Evolutionary conservation across 2,888 invertebrate genomes (phyloP).

Genomic region (Ochropleura plecta): DNA sequence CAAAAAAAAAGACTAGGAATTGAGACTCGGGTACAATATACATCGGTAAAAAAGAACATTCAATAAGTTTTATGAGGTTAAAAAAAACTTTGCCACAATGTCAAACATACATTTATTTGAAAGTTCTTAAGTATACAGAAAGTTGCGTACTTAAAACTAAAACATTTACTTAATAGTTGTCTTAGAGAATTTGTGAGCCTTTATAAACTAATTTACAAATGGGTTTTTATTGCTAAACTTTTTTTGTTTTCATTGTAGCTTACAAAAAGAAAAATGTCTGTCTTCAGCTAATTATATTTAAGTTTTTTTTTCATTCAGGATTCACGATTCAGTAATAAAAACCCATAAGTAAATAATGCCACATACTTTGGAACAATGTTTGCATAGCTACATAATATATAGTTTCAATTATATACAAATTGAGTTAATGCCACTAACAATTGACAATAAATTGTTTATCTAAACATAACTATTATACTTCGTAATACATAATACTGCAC

Average conservation of each 20-base stretch:
- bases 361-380: slow-evolving; percentile 57
- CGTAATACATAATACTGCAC: slow-evolving; percentile 71
- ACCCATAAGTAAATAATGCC: slow-evolving; percentile 40
- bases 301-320: not conserved
- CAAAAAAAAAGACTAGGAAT: not conserved
- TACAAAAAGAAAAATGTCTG: not conserved
- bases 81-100: not conserved
- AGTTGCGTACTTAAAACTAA: slow-evolving; percentile 62
- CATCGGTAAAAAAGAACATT: not conserved
- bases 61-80: not conserved
- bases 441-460: slow-evolving; percentile 78
- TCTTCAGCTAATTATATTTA: not conserved
- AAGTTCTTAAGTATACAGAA: slow-evolving; percentile 32
- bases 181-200: slow-evolving; percentile 62
- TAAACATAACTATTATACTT: slow-evolving; percentile 56
- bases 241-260: slow-evolving; percentile 2
- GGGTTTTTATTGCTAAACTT: slow-evolving; percentile 42
- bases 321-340: slow-evolving; percentile 18
- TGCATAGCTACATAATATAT: slow-evolving; percentile 57
- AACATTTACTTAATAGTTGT: slow-evolving; percentile 51
- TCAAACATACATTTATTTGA: slow-evolving; percentile 29
- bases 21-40: not conserved
- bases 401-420: slow-evolving; percentile 67
- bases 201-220: slow-evolving; percentile 49
- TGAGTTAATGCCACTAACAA: slow-evolving; percentile 76